These are phyloP conservation scores for Chloroceryle inda DNA, from an alignment of 2,797 vertebrate species.

Conservation along the genomic window DNA sequence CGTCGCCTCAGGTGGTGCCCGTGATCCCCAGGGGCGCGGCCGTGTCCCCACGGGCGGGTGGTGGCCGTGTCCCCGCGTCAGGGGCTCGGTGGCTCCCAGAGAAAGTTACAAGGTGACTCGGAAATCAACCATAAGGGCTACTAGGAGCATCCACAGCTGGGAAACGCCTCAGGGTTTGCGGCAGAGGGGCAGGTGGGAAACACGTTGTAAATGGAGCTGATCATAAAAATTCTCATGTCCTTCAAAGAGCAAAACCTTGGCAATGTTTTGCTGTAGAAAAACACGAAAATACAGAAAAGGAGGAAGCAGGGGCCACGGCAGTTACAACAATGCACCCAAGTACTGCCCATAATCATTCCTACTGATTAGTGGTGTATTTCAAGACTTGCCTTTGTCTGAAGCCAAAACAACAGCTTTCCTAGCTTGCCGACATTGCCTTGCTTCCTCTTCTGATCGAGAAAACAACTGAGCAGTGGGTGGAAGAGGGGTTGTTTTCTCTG, in stretches of 20 bases:
- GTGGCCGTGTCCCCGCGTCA: background rate
- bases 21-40: too few relatives aligned
- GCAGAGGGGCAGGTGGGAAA: background rate
- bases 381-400: background rate
- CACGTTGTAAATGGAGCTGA: background rate
- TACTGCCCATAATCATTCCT: background rate
- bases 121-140: background rate
- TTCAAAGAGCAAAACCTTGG: background rate
- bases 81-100: background rate
- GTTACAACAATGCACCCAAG: background rate
- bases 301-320: background rate
- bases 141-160: too few relatives aligned
- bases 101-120: background rate
- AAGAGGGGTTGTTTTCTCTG: background rate
- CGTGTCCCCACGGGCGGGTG: too few relatives aligned
- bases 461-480: background rate
- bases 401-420: background rate
- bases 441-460: background rate
- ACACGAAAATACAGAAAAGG: background rate
- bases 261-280: background rate
- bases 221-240: background rate
- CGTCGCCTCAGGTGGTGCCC: too few relatives aligned
- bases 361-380: background rate
- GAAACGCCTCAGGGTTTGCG: background rate
- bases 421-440: background rate